A percentile compares a stretch with the other conserved stretches of the same genome.
Conservation (phyloP, 2,888 invertebrate genomes). For the Caenorhabditis angaria region DNA sequence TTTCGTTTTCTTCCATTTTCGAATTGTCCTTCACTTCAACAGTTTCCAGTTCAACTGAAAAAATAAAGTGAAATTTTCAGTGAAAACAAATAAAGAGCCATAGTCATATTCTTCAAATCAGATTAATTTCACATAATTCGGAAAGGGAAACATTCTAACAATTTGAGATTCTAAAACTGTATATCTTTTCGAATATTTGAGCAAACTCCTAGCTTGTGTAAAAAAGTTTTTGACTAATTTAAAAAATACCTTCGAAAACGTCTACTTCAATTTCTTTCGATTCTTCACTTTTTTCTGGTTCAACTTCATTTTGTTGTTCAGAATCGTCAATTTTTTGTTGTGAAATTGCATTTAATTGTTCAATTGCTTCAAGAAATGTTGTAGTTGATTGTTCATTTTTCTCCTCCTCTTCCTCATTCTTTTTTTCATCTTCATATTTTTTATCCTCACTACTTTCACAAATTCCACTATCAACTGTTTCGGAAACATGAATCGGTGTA, state of each 20-base stretch:
- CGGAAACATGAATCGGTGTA: background rate
- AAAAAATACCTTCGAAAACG: constrained; percentile 27
- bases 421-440: background rate
- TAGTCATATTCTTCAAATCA: too few species aligned
- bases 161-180: too few species aligned
- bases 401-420: background rate
- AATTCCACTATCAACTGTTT: constrained; percentile 39
- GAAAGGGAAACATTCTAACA: too few species aligned
- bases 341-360: background rate
- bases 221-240: too few species aligned
- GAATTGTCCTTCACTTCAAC: background rate
- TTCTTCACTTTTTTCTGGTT: constrained; percentile 1
- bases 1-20: constrained; percentile 1
- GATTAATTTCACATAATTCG: too few species aligned
- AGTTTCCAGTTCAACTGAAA: constrained; percentile 17
- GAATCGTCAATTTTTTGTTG: constrained; percentile 1
- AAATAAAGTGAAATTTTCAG: background rate
- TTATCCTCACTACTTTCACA: background rate
- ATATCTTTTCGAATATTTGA: too few species aligned
- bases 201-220: too few species aligned
- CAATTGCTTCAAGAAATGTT: background rate
- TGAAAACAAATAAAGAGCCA: background rate
- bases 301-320: constrained; percentile 8
- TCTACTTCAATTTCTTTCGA: constrained; percentile 6
- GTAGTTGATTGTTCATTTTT: background rate